Evolutionary conservation across 1,140 invertebrate genomes (phyloP).

Genomic region (Zaprionus davidi): DNA sequence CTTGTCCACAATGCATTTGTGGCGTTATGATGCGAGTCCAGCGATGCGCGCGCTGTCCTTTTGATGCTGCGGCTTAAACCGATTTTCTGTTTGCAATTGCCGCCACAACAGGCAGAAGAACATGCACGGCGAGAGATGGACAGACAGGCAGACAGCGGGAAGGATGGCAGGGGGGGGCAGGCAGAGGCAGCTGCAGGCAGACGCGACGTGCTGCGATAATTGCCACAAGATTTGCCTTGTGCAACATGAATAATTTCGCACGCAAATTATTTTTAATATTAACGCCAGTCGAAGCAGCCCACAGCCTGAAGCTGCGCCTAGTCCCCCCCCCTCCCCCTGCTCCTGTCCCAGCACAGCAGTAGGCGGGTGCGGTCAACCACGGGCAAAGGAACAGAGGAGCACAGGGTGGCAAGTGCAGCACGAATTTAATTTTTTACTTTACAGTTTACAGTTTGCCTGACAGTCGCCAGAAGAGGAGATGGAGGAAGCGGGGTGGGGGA

Average conservation of each 20-base stretch:
- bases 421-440: conserved; percentile 44
- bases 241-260: conserved; percentile 72
- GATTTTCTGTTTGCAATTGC: conserved; percentile 72
- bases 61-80: conserved; percentile 72
- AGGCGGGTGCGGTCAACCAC: conserved; percentile 39
- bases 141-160: conserved; percentile 5
- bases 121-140: conserved; percentile 13
- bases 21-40: conserved; percentile 37
- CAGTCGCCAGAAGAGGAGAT: neutral
- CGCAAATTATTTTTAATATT: conserved; percentile 75
- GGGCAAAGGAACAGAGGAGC: neutral
- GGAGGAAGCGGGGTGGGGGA: no score
- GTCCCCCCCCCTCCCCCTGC: no score
- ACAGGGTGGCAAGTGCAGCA: conserved; percentile 37
- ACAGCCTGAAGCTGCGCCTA: conserved; percentile 17
- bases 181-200: conserved; percentile 38
- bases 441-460: conserved; percentile 29
- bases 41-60: conserved; percentile 65
- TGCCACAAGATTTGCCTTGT: conserved; percentile 70
- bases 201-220: conserved; percentile 60
- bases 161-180: neutral
- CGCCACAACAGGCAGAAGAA: conserved; percentile 31
- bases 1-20: neutral
- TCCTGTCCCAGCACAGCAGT: neutral
- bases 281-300: conserved; percentile 40